Conservation (phyloP, 2,797 vertebrate species). For the Pangasius krempfi region DNA sequence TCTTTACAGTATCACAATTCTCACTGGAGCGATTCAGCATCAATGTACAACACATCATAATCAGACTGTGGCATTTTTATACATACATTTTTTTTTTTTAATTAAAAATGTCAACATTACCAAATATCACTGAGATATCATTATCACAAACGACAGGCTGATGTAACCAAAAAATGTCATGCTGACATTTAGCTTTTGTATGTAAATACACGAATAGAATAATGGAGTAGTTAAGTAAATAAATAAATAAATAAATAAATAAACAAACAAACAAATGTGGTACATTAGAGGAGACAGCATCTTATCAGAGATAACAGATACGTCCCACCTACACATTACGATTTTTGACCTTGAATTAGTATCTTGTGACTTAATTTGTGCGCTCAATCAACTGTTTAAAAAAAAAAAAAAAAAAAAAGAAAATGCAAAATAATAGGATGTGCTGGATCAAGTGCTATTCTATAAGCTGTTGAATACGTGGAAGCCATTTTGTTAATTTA, state of each 20-base stretch:
- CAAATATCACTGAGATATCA: neutral
- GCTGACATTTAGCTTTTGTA: neutral
- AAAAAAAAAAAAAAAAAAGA: too few relatives aligned
- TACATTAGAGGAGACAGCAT: too few relatives aligned
- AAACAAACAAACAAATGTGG: too few relatives aligned
- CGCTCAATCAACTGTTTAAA: neutral
- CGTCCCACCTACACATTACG: neutral
- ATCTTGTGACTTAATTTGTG: neutral
- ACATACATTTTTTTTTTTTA: neutral
- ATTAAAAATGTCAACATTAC: neutral
- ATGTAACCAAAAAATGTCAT: neutral
- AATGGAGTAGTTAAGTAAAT: too few relatives aligned
- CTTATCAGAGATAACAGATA: neutral
- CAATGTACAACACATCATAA: neutral
- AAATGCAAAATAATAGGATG: neutral
- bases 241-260: too few relatives aligned
- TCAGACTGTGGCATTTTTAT: neutral
- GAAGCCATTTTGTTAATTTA: neutral
- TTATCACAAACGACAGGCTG: neutral
- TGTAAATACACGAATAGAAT: neutral
- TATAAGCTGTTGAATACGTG: neutral
- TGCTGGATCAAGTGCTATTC: neutral
- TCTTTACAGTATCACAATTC: neutral
- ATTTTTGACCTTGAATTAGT: neutral
- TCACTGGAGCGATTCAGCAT: neutral